These are phyloP conservation scores for Nycticryphes semicollaris DNA, from an alignment of 2,113 vertebrate genomes.

Conservation along the genomic window DNA sequence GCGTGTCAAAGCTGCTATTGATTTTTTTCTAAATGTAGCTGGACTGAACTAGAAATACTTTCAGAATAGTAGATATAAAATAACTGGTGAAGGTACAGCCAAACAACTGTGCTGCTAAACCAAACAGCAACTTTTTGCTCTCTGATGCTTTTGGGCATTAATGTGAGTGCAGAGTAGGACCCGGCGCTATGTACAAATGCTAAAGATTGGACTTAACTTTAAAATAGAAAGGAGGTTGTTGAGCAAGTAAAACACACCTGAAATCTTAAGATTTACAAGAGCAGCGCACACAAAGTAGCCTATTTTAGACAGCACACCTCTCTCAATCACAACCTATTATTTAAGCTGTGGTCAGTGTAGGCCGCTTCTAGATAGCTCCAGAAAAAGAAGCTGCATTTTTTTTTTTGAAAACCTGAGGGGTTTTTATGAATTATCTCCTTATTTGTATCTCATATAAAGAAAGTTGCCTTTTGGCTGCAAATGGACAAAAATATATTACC, in stretches of 20 bases:
- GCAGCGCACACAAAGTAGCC: neutral
- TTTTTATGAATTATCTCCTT: neutral
- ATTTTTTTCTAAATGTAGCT: slow-evolving; percentile 11
- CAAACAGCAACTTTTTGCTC: neutral
- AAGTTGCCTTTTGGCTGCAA: neutral
- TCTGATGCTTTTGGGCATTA: neutral
- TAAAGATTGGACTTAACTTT: neutral
- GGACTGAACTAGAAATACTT: neutral
- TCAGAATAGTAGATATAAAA: neutral
- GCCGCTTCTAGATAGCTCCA: neutral
- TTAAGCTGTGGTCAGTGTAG: neutral
- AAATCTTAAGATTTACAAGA: neutral
- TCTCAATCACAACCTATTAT: neutral
- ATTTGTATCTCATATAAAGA: neutral
- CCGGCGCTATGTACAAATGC: neutral
- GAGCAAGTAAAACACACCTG: neutral
- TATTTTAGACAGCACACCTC: neutral
- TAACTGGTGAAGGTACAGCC: neutral
- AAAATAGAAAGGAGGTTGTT: neutral
- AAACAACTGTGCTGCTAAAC: neutral
- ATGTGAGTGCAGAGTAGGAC: neutral
- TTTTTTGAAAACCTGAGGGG: neutral
- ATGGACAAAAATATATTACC: neutral
- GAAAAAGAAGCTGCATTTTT: neutral
- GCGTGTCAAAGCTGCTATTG: neutral